A percentile compares a stretch with the other conserved stretches of the same genome.
phyloP scores from a whole-genome alignment of 2,888 invertebrate species.

The Acleris emargana region DNA sequence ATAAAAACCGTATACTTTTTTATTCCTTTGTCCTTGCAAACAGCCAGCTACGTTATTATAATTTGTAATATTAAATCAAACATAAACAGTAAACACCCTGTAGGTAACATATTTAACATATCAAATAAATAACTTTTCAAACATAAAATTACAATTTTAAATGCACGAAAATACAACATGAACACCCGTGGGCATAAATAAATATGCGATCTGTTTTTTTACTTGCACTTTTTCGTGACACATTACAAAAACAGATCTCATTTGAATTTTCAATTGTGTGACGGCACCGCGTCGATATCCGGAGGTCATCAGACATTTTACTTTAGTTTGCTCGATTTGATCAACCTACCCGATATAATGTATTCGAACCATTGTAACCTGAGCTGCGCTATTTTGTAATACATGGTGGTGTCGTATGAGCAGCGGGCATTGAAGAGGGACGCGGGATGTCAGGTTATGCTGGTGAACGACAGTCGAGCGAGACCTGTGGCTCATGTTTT shows the following conservation, averaged over 20 bases:
- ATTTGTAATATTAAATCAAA: no score
- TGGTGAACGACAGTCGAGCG: slow-evolving; percentile 53
- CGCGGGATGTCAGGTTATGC: slow-evolving; percentile 49
- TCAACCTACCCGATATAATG: slow-evolving; percentile 44
- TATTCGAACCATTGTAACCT: slow-evolving; percentile 50
- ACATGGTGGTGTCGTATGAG: slow-evolving; percentile 36
- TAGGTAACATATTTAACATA: no score
- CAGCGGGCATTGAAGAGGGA: slow-evolving; percentile 40
- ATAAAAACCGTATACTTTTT: background rate
- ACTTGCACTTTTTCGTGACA: slow-evolving; percentile 28
- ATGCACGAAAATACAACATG: background rate
- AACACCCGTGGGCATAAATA: background rate
- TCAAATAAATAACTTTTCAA: background rate
- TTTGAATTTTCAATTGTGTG: slow-evolving; percentile 52
- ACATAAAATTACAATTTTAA: background rate
- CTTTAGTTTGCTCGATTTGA: slow-evolving; percentile 51
- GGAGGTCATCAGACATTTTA: slow-evolving; percentile 66
- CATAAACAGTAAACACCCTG: no score
- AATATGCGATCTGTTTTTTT: slow-evolving; percentile 30
- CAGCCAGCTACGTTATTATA: no score
- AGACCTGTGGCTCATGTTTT: slow-evolving; percentile 68
- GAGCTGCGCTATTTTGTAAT: slow-evolving; percentile 45
- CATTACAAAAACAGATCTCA: slow-evolving; percentile 38
- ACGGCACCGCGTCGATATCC: slow-evolving; percentile 57
- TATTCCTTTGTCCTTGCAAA: background rate